These are phyloP conservation scores for Dendroctonus ponderosae DNA, from an alignment of 1,140 invertebrate species.

Conservation along the genomic window DNA sequence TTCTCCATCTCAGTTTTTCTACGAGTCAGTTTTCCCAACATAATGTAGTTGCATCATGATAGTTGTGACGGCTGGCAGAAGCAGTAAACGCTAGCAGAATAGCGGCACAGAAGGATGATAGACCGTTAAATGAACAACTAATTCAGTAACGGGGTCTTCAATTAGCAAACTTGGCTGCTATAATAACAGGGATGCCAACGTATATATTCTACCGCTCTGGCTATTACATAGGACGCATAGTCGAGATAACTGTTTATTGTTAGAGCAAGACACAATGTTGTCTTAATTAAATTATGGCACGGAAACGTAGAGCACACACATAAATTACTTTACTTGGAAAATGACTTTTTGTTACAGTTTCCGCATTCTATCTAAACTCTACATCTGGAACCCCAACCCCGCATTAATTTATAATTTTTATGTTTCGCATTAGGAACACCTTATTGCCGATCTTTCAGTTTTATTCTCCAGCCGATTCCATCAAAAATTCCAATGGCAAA, in stretches of 20 bases:
- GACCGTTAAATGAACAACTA: slow-evolving; percentile 46
- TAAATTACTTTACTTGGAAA: neutral
- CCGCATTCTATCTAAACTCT: too few species aligned
- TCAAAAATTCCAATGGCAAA: slow-evolving; percentile 8
- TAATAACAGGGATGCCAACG: slow-evolving; percentile 36
- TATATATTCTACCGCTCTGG: slow-evolving; percentile 34
- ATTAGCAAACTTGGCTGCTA: slow-evolving; percentile 45
- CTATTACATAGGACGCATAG: slow-evolving; percentile 35
- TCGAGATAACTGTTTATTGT: slow-evolving; percentile 37
- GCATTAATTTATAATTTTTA: too few species aligned
- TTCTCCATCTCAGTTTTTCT: too few species aligned
- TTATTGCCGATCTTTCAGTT: too few species aligned
- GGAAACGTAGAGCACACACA: slow-evolving; percentile 2
- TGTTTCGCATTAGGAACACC: too few species aligned
- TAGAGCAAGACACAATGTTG: slow-evolving; percentile 33
- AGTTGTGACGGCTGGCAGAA: slow-evolving; percentile 29
- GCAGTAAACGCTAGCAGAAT: slow-evolving; percentile 39
- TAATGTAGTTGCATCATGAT: neutral
- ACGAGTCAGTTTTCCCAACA: too few species aligned
- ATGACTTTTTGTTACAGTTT: too few species aligned
- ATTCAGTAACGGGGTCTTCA: slow-evolving; percentile 46
- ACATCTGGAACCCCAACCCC: too few species aligned
- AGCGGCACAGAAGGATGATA: slow-evolving; percentile 40
- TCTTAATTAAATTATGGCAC: slow-evolving; percentile 39
- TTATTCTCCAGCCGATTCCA: too few species aligned